phyloP scores from a whole-genome alignment of 2,113 vertebrate genomes.

The Neogobius melanostomus region DNA sequence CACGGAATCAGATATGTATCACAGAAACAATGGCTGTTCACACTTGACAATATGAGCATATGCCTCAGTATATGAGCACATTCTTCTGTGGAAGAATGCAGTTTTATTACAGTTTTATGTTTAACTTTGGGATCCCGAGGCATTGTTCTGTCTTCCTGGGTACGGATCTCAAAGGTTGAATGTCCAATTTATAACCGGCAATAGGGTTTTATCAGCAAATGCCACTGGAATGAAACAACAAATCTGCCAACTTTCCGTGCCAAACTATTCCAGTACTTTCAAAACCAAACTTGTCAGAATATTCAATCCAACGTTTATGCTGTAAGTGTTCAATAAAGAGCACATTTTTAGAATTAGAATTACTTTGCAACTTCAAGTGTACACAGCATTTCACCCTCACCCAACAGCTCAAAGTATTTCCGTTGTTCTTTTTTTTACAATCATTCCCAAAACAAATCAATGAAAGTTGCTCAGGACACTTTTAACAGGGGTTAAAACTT shows the following conservation, averaged over 20 bases:
- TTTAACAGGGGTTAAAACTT: too few relatives aligned
- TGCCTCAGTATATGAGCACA: background rate
- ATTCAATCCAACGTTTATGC: too few relatives aligned
- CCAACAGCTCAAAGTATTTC: too few relatives aligned
- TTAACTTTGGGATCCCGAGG: background rate
- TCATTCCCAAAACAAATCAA: too few relatives aligned
- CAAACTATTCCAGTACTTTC: background rate
- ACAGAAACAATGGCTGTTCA: background rate
- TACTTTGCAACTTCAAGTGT: too few relatives aligned
- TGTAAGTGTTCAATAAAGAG: too few relatives aligned
- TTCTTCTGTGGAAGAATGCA: background rate
- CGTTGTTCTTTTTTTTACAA: too few relatives aligned
- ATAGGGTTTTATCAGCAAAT: constrained; percentile 11
- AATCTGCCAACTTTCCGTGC: background rate
- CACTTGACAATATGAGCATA: background rate
- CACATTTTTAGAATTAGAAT: too few relatives aligned
- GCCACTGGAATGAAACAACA: constrained; percentile 2
- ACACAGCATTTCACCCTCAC: too few relatives aligned
- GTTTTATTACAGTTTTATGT: background rate
- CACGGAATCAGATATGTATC: background rate
- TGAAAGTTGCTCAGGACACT: too few relatives aligned
- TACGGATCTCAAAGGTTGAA: background rate
- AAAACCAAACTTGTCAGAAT: too few relatives aligned
- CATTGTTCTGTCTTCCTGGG: background rate
- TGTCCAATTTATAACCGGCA: constrained; percentile 8